phyloP scores from a whole-genome alignment of 1,140 invertebrate species.

The Galendromus occidentalis region DNA sequence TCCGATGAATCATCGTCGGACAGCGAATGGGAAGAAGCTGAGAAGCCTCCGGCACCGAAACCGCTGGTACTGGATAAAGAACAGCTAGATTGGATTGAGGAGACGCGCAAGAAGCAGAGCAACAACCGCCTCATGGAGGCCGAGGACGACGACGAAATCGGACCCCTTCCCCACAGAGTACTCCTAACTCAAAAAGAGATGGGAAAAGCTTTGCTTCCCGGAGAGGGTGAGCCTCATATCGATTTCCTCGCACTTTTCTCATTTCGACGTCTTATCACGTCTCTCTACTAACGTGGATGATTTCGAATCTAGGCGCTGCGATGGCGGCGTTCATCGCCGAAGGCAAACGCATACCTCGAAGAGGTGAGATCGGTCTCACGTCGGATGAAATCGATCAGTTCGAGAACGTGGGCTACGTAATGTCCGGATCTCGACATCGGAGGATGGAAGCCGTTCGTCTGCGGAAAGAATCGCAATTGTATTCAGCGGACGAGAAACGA shows the following conservation, averaged over 20 bases:
- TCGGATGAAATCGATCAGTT: constrained; percentile 81
- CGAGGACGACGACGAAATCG: constrained; percentile 19
- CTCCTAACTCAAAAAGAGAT: constrained; percentile 27
- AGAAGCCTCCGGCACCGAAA: constrained; percentile 6
- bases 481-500: constrained; percentile 95
- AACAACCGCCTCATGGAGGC: too few species aligned
- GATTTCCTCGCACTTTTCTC: too few species aligned
- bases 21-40: background rate
- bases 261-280: too few species aligned
- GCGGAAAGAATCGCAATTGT: constrained; percentile 98
- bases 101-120: too few species aligned
- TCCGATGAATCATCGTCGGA: background rate
- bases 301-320: too few species aligned
- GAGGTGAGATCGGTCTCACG: constrained; percentile 96
- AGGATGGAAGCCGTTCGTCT: constrained; percentile 99
- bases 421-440: constrained; percentile 88
- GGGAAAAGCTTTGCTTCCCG: constrained; percentile 72
- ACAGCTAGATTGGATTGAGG: background rate
- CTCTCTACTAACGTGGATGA: too few species aligned
- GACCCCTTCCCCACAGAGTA: constrained; percentile 19
- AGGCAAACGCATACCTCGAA: constrained; percentile 87
- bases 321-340: constrained; percentile 97
- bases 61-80: too few species aligned
- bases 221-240: too few species aligned
- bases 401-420: constrained; percentile 83